Conservation (phyloP, 2,797 vertebrate species). For the Cetoscarus ocellatus region DNA sequence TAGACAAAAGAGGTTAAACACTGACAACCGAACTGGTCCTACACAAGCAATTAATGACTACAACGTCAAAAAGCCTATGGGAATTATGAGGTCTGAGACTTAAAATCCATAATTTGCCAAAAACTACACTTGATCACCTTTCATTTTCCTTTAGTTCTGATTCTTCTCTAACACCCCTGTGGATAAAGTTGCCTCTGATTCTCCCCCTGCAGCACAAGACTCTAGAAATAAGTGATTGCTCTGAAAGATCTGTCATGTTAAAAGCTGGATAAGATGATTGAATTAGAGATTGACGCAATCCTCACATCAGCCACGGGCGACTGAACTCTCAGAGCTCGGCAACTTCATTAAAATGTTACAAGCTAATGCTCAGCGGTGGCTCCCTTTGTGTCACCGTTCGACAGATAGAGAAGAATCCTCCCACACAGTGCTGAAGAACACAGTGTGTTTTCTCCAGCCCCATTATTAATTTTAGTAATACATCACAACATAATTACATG, state of each 20-base stretch:
- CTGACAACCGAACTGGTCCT: not conserved
- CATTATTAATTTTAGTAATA: not conserved
- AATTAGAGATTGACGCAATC: slow-evolving; percentile 40
- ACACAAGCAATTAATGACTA: not conserved
- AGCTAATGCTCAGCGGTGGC: slow-evolving; percentile 1
- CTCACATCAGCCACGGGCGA: slow-evolving; percentile 27
- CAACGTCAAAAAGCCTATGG: not conserved
- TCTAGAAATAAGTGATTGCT: slow-evolving; percentile 6
- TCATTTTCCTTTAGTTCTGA: not conserved
- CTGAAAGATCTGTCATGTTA: slow-evolving; percentile 22
- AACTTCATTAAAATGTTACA: slow-evolving; percentile 53
- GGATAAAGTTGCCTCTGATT: not conserved
- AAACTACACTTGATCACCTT: too few species aligned
- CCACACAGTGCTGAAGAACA: not conserved
- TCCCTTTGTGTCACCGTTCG: slow-evolving; percentile 11
- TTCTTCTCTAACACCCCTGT: not conserved
- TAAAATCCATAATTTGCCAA: too few species aligned
- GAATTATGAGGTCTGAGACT: not conserved
- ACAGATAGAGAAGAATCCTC: slow-evolving; percentile 1
- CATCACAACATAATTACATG: not conserved
- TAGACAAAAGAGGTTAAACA: not conserved
- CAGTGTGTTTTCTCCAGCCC: not conserved
- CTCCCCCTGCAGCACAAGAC: not conserved
- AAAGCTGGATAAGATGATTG: slow-evolving; percentile 38
- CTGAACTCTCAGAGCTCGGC: slow-evolving; percentile 8